Base-by-base conservation (phyloP, 2,888 invertebrate species). In the Monopis laevigella region DNA sequence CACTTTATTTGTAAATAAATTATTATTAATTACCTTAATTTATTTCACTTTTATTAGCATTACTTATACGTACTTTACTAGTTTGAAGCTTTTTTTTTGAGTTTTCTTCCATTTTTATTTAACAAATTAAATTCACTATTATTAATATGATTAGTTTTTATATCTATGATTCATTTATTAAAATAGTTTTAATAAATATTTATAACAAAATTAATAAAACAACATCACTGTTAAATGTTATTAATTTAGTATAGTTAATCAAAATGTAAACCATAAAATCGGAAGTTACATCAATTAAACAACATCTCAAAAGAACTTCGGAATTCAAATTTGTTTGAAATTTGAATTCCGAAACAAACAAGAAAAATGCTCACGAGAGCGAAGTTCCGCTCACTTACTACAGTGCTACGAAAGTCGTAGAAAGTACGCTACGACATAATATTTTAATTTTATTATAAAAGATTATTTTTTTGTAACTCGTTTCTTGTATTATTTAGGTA, bases 361-460 rank as follows among this genome's bases (percentile, higher is more conserved):
- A 34, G 38, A 39, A 13, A 43, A 41, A 26, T 40, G 40, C 28
- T 42, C 39, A 46, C 44, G 44, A 43, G 48, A 47, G 52, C 51
- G 51, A 51, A 50, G 51, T 60, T 60, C 54, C 58, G 60, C 55
- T 56, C 28, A 14, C 11, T 16, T 39, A 18, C 17, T 12, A 30
- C 50, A 65, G 67, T 62, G 65, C 70, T 73, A 74, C 71, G 70
- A 62, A 56, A 55, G 53, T 63, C 68, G 73, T 71, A 73, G 73
- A 72, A 48, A 21, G 14, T 14, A 14, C 12, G 10, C 32, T 32
- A 32, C 32, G 32, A 17, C 17, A 16, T 32, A 14, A 17, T 30
- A 30, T 32, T 32, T 32, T n/a, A n/a, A n/a, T n/a, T n/a, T n/a
- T n/a, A n/a, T n/a, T n/a, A n/a, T n/a, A n/a, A n/a, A n/a, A n/a